These are phyloP conservation scores for Lanistes nyassanus DNA, from an alignment of 1,140 invertebrate species.

Conservation along the genomic window DNA sequence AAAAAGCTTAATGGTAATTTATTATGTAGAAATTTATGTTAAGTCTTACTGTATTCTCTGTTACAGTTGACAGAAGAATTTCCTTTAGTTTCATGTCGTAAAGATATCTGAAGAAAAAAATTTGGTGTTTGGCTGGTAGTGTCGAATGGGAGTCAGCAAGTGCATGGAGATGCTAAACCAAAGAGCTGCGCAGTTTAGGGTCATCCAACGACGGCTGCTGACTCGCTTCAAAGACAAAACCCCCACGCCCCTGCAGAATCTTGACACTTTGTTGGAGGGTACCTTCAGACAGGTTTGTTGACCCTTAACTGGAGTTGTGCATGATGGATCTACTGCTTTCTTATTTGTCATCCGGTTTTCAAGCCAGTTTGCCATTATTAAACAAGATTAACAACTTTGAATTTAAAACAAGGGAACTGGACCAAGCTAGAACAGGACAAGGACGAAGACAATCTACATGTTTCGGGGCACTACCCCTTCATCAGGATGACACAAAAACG, in stretches of 20 bases:
- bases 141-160: slow-evolving; percentile 50
- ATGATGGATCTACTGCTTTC: background rate
- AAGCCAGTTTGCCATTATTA: background rate
- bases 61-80: too few species aligned
- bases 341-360: background rate
- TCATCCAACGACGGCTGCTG: slow-evolving; percentile 79
- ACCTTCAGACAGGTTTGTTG: slow-evolving; percentile 74
- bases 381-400: too few species aligned
- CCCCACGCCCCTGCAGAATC: slow-evolving; percentile 76
- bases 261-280: slow-evolving; percentile 79
- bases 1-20: background rate
- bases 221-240: slow-evolving; percentile 82
- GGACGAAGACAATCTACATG: too few species aligned
- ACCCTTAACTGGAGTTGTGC: slow-evolving; percentile 9
- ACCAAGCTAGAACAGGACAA: too few species aligned
- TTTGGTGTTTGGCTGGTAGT: slow-evolving; percentile 37
- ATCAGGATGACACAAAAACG: too few species aligned
- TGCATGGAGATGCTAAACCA: slow-evolving; percentile 73
- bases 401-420: too few species aligned
- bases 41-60: background rate
- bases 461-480: too few species aligned
- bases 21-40: background rate
- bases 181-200: slow-evolving; percentile 76
- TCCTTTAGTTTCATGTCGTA: too few species aligned
- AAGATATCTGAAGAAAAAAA: too few species aligned